Evolutionary conservation across 2,797 vertebrate genomes (phyloP).

Genomic region (Eupleurogrammus muticus): DNA sequence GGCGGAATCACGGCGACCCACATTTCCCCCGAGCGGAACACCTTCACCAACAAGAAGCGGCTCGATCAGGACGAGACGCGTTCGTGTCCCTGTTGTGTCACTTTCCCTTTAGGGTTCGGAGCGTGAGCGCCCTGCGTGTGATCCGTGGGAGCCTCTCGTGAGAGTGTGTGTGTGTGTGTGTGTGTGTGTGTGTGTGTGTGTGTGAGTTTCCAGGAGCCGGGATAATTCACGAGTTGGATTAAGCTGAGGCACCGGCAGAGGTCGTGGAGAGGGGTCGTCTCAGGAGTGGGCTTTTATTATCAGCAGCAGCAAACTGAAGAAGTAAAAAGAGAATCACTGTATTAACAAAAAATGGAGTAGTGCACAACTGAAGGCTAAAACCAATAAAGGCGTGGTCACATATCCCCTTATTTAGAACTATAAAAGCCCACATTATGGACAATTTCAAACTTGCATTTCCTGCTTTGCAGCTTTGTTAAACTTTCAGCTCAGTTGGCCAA

Average conservation of each 20-base stretch:
- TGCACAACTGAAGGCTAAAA: no score
- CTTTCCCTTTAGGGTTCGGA: constrained; percentile 67
- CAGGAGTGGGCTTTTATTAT: background rate
- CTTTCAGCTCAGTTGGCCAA: no score
- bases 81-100: constrained; percentile 78
- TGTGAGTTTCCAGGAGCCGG: background rate
- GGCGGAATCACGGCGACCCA: constrained; percentile 31
- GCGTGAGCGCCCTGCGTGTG: constrained; percentile 52
- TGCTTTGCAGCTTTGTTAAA: no score
- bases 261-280: background rate
- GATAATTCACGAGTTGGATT: constrained; percentile 37
- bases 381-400: no score
- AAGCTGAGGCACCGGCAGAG: constrained; percentile 4
- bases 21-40: constrained; percentile 50
- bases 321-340: no score
- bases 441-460: no score
- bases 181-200: constrained; percentile 6
- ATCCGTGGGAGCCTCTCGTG: constrained; percentile 33
- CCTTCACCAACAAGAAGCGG: constrained; percentile 61
- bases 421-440: no score
- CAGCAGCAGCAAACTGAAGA: background rate
- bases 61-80: constrained; percentile 59
- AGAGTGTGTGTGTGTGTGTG: background rate
- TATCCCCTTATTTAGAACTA: no score
- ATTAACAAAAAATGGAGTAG: no score